Percentiles rank a stretch among this genome's conserved stretches.
Evolutionary conservation across 2,797 vertebrate genomes (phyloP).

Genomic region (Diglossa cyanea): DNA sequence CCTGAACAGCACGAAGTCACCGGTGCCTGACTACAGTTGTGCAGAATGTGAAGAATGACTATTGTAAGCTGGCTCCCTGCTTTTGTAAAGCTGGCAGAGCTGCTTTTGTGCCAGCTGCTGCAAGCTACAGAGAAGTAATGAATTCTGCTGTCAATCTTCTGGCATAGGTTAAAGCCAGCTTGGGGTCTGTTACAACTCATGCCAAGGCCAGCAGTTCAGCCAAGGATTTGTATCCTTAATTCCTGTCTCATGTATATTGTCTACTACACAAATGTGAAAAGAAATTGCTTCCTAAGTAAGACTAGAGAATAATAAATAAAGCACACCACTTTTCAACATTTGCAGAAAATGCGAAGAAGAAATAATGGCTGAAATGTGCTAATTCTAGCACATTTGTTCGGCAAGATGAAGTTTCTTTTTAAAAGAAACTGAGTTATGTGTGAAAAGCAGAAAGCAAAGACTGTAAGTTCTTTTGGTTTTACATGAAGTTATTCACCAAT

Average conservation of each 20-base stretch:
- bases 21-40: conserved; percentile 28
- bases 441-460: background rate
- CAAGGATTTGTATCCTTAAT: conserved; percentile 43
- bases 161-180: conserved; percentile 30
- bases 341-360: background rate
- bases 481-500: background rate
- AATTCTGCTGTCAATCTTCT: conserved; percentile 63
- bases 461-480: background rate
- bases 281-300: conserved; percentile 19
- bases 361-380: background rate
- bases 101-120: conserved; percentile 62
- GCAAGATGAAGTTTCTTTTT: background rate
- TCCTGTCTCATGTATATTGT: conserved; percentile 8
- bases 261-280: background rate
- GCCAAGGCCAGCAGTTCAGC: conserved; percentile 36
- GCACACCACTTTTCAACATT: background rate
- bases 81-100: conserved; percentile 47
- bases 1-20: background rate
- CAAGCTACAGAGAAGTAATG: conserved; percentile 41
- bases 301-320: background rate
- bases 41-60: conserved; percentile 33
- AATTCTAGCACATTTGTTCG: background rate
- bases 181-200: conserved; percentile 42
- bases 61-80: conserved; percentile 23
- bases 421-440: background rate